Conservation (phyloP, 2,888 invertebrate species). For the Listrodromus nycthemerus region DNA sequence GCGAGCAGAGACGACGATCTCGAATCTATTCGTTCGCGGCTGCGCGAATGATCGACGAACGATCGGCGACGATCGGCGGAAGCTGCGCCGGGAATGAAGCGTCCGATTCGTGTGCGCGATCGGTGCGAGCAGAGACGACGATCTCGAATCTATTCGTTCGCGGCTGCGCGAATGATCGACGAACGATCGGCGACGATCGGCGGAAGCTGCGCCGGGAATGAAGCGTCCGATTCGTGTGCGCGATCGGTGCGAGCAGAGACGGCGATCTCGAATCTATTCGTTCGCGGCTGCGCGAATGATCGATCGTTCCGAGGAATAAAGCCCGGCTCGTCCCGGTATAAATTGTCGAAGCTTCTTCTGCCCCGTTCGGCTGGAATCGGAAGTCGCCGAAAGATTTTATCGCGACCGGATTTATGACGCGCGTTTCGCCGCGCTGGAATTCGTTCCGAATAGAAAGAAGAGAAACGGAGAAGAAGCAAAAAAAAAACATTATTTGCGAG, state of each 20-base stretch:
- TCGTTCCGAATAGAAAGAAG: conserved; percentile 6
- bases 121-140: too few relatives aligned
- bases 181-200: not conserved
- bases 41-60: too few relatives aligned
- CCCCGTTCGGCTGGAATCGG: conserved; percentile 45
- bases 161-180: not conserved
- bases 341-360: not conserved
- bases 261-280: conserved; percentile 45
- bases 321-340: conserved; percentile 21
- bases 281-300: conserved; percentile 56
- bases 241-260: too few relatives aligned
- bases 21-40: not conserved
- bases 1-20: too few relatives aligned
- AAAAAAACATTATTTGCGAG: not conserved
- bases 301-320: conserved; percentile 55
- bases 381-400: conserved; percentile 63
- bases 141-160: not conserved
- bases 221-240: not conserved
- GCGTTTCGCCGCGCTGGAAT: conserved; percentile 22
- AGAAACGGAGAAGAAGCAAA: not conserved
- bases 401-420: conserved; percentile 56
- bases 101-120: too few relatives aligned
- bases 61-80: too few relatives aligned
- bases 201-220: not conserved
- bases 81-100: too few relatives aligned